Conservation (phyloP, 2,888 invertebrate species). For the Colletes collaris region DNA sequence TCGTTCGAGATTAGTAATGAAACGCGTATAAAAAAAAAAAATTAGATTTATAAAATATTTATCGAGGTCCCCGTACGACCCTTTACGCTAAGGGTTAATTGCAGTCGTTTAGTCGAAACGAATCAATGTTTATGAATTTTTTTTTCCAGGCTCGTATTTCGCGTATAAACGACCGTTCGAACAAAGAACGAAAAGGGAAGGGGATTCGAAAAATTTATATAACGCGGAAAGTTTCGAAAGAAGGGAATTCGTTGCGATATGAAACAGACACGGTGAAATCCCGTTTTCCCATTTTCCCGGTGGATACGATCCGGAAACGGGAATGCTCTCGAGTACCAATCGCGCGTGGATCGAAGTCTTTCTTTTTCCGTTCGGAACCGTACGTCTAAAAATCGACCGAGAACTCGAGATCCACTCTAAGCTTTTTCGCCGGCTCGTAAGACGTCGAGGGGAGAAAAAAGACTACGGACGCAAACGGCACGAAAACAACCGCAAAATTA, state of each 20-base stretch:
- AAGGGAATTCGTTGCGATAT: slow-evolving; percentile 1
- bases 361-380: slow-evolving; percentile 5
- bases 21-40: too few species aligned
- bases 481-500: slow-evolving; percentile 77
- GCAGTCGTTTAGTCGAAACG: too few species aligned
- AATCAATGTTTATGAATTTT: too few species aligned
- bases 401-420: slow-evolving; percentile 14
- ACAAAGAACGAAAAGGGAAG: too few species aligned
- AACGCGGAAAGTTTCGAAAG: not conserved
- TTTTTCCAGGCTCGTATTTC: too few species aligned
- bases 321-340: not conserved
- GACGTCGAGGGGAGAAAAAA: slow-evolving; percentile 29
- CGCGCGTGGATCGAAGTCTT: not conserved
- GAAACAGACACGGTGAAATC: slow-evolving; percentile 16
- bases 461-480: slow-evolving; percentile 50
- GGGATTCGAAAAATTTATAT: not conserved
- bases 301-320: slow-evolving; percentile 6
- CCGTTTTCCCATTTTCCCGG: slow-evolving; percentile 13
- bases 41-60: too few species aligned
- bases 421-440: slow-evolving; percentile 12
- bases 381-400: slow-evolving; percentile 27
- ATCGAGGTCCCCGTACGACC: too few species aligned
- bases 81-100: too few species aligned
- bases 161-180: too few species aligned
- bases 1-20: too few species aligned